These are phyloP conservation scores for Drosophila gaucha DNA, from an alignment of 2,888 invertebrate genomes.

Conservation along the genomic window DNA sequence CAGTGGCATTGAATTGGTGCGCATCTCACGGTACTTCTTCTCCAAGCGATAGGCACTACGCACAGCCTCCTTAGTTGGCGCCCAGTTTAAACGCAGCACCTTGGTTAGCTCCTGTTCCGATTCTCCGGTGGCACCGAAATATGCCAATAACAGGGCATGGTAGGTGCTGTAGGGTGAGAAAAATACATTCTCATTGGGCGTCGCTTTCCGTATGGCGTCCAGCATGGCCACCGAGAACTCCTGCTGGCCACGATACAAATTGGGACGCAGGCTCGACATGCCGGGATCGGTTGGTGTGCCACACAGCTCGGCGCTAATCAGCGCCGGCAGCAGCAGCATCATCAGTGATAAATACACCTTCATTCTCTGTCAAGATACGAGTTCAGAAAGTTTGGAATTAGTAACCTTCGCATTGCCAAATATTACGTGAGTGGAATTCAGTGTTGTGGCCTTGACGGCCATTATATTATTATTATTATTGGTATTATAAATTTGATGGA, in stretches of 20 bases:
- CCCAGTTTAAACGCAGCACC: slow-evolving; percentile 81
- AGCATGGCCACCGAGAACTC: slow-evolving; percentile 90
- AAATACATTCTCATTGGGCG: slow-evolving; percentile 91
- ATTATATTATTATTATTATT: not conserved
- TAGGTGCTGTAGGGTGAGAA: slow-evolving; percentile 95
- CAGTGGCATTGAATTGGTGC: slow-evolving; percentile 87
- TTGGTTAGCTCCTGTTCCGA: slow-evolving; percentile 86
- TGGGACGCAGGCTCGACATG: slow-evolving; percentile 11
- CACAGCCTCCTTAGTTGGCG: slow-evolving; percentile 88
- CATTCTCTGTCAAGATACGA: slow-evolving; percentile 44
- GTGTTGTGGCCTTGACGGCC: slow-evolving; percentile 13
- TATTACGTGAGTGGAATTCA: slow-evolving; percentile 30
- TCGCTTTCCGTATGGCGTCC: slow-evolving; percentile 88
- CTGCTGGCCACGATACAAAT: slow-evolving; percentile 87
- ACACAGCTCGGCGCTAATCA: slow-evolving; percentile 51
- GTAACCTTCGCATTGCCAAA: slow-evolving; percentile 31
- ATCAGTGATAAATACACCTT: slow-evolving; percentile 43
- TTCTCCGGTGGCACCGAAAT: slow-evolving; percentile 90
- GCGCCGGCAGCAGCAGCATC: slow-evolving; percentile 52
- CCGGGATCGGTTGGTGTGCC: slow-evolving; percentile 3
- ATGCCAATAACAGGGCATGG: slow-evolving; percentile 91
- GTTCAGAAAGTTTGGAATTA: slow-evolving; percentile 5
- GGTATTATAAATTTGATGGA: not conserved
- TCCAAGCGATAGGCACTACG: slow-evolving; percentile 91
- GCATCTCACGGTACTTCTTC: slow-evolving; percentile 86